Base-by-base conservation (phyloP, 2,113 vertebrate species). In the Callaeas wilsoni region DNA sequence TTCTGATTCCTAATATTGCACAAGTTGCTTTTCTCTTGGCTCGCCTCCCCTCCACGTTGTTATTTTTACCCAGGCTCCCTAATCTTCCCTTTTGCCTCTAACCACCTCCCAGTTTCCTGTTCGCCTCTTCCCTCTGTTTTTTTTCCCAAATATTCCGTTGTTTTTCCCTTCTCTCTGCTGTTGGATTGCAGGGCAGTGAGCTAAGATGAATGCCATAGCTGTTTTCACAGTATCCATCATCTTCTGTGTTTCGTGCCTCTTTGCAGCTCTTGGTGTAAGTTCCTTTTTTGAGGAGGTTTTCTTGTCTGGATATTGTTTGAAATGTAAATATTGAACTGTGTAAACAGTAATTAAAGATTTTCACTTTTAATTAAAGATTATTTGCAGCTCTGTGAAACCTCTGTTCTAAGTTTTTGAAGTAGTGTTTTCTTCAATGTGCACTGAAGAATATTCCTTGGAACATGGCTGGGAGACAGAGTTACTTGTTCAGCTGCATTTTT, bases 191-290 rank as follows among this genome's bases (percentile, higher is more conserved):
- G 89, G 94, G 22, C 9, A 68, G 56, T 6, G 74, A 80, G 93
- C 60, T 65, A 4, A 47, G 77, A 96, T 97, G 94, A 95, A 96
- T 79, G 93, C 96, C 64, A n/a, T 20, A 7, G 96, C 89, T 71
- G 90, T 83, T 65, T 90, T 94, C 59, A 92, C 96, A 18, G 79
- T 88, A 1, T 84, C 94, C 15, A 9, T 96, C 80, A 26, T 94
- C 79, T 96, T 94, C 95, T 97, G 94, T n/a, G 46, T 94, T 32
- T 94, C 89, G 2, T 97, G 93, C 82, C 95, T 97, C 60, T 90
- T 87, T 83, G 96, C 96, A 46, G 96, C 95, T 87, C 77, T 96
- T 2, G 76, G 60, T 89, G 97, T 95, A 93, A 97, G 96, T 96
- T 73, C 15, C 35, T 84, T 42, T 5, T 4, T 44, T 4, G 0